Evolutionary conservation across 2,113 vertebrate genomes (phyloP), one percentile per base, ranked within the genome.

Genomic region (Rhynchopsitta pachyrhyncha): DNA sequence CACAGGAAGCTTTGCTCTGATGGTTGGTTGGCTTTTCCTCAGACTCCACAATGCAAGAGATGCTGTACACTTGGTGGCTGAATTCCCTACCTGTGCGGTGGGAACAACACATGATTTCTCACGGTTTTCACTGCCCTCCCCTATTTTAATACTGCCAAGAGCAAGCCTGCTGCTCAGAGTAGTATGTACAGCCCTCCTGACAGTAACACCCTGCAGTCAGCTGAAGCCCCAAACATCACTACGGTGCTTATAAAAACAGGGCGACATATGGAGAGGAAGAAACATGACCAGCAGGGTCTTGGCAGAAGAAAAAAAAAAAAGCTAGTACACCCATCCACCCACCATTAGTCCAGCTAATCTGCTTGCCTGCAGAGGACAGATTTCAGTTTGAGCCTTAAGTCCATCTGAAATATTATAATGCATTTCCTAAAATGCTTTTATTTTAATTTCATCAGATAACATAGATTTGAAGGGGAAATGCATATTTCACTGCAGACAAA

Each of bases 231-330:
- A 53, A n/a, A 67, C 57, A 82, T 37, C 37, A 1, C 68, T 49
- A 35, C 16, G 9, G 50, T 9, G 47, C 64, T 60, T 31, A 50
- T 11, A 75, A 86, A 86, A 96, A 31, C 89, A 86, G 66, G 33
- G 39, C 13, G 74, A 55, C 95, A 97, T 93, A 96, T 93, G 96
- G 92, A 74, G 86, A 83, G 92, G 91, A 96, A 86, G 80, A 83
- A 92, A 84, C 86, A 81, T 0, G 17, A 88, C 29, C 94, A 93
- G 95, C 76, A 60, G 95, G 94, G 20, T 44, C 55, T 75, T 94
- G 94, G 91, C 88, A 86, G 13, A 59, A 35, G 31, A 4, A 4
- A 35, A 59, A 53, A 69, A 69, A 46, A 67, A 33, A 46, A 46
- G n/a, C 64, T 12, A 80, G 31, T 0, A 31, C 6, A 1, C 13